Conservation (phyloP, 1,140 invertebrate species). For the Yoshiicerus persimilis region DNA sequence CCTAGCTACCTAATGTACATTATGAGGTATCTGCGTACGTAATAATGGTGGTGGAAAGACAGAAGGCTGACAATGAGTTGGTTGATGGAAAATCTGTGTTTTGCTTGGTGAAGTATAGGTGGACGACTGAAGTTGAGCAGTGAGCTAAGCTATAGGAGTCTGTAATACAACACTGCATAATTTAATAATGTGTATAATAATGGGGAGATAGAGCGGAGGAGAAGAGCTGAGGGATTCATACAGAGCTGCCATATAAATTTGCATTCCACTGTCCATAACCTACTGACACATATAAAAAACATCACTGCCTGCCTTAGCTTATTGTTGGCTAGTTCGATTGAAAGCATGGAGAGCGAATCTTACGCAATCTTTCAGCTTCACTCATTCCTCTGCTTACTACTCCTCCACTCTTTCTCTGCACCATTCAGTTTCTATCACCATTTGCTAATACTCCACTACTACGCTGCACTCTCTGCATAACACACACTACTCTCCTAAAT, state of each 20-base stretch:
- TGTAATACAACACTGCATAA: background rate
- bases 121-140: background rate
- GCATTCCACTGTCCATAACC: conserved; percentile 33
- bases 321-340: background rate
- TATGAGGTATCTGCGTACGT: background rate
- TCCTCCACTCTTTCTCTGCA: background rate
- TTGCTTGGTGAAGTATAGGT: background rate
- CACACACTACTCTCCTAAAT: too few species aligned
- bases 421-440: background rate
- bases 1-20: background rate
- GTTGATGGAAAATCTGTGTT: background rate
- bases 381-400: background rate
- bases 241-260: background rate
- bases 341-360: background rate
- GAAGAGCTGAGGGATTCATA: background rate
- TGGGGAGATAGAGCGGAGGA: background rate
- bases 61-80: background rate
- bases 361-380: conserved; percentile 8
- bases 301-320: background rate
- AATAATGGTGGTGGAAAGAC: background rate
- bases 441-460: background rate
- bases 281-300: conserved; percentile 34
- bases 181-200: background rate
- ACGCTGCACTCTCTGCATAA: background rate
- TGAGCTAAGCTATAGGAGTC: background rate